Base-by-base conservation (phyloP, 1,140 invertebrate genomes). In the Aphelinus atriplicis region DNA sequence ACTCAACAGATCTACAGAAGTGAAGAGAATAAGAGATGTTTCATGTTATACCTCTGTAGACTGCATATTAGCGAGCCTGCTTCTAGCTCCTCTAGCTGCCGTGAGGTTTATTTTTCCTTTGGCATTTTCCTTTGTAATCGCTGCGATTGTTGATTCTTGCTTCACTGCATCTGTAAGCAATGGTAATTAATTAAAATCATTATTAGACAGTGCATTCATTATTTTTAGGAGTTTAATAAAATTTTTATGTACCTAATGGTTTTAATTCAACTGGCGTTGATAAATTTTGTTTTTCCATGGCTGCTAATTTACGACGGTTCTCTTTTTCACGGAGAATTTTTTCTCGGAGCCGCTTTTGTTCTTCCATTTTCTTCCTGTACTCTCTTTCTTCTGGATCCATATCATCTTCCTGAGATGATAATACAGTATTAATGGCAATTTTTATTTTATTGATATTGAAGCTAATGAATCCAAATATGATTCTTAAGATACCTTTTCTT, bases 291-390 rank as follows among this genome's bases (percentile, higher is more conserved):
- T 87, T 89, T 72, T 89, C 85, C 80, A 88, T 80, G 1, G 90
- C 90, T 3, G 90, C 90, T 77, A 90, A 86, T 79, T 91, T 89
- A 69, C 91, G 84, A 72, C 91, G 87, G 79, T 91, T 88, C 82
- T 92, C 91, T 80, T 92, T 92, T 80, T 90, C 89, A 3, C 89
- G 86, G 58, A 92, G 78, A 2, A 92, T 84, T 79, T 90, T 88
- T 78, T 92, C 91, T 7, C 91, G 86, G 62, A 91, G 74, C 5
- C 88, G 87, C 80, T 91, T 92, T 77, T 92, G 91, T 80, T 92
- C 91, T 80, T 92, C 91, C 78, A 92, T 91, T 81, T 91, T 90
- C 72, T 89, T 85, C n/a, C 90, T 85, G 78, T 92, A 92, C 46
- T 89, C 90, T 63, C 87, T 86, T 79, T 91, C 91, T 81, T 92